A percentile compares a stretch with the other conserved stretches of the same genome.
phyloP scores from a whole-genome alignment of 1,140 invertebrate species.

The Tenebrio molitor region DNA sequence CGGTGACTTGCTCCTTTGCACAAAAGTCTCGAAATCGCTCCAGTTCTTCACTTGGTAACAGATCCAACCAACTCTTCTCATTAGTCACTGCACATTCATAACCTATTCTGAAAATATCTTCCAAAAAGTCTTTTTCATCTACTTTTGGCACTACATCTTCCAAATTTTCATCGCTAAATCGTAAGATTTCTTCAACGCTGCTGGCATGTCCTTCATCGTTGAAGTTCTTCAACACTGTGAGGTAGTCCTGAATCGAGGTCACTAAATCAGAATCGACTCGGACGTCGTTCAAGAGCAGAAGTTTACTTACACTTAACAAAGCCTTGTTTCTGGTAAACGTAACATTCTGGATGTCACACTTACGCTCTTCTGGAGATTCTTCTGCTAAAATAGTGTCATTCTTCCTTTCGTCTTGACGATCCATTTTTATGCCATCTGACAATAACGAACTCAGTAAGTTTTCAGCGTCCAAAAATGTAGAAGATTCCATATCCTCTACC shows the following conservation, averaged over 20 bases:
- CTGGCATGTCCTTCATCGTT: too few relatives aligned
- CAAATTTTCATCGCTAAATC: too few relatives aligned
- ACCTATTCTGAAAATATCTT: constrained; percentile 58
- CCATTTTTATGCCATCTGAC: not conserved
- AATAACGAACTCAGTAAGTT: constrained; percentile 32
- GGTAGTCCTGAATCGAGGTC: too few relatives aligned
- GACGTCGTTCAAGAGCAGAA: too few relatives aligned
- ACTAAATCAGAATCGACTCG: not conserved
- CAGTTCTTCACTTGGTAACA: too few relatives aligned
- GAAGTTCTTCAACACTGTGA: too few relatives aligned
- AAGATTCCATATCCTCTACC: not conserved
- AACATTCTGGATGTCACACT: constrained; percentile 37
- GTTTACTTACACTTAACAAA: constrained; percentile 36
- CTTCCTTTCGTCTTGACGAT: not conserved
- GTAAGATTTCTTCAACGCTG: too few relatives aligned
- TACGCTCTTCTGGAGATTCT: constrained; percentile 16
- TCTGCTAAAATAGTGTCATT: constrained; percentile 20
- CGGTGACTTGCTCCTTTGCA: constrained; percentile 22
- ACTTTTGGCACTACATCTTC: too few relatives aligned
- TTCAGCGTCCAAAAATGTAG: not conserved
- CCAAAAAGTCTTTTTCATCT: constrained; percentile 26
- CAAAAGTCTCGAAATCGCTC: constrained; percentile 37
- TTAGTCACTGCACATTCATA: constrained; percentile 53
- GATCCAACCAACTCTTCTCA: too few relatives aligned
- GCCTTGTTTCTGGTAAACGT: constrained; percentile 57